Base-by-base conservation (phyloP, 1,140 invertebrate species). In the Drosophila parabipectinata region DNA sequence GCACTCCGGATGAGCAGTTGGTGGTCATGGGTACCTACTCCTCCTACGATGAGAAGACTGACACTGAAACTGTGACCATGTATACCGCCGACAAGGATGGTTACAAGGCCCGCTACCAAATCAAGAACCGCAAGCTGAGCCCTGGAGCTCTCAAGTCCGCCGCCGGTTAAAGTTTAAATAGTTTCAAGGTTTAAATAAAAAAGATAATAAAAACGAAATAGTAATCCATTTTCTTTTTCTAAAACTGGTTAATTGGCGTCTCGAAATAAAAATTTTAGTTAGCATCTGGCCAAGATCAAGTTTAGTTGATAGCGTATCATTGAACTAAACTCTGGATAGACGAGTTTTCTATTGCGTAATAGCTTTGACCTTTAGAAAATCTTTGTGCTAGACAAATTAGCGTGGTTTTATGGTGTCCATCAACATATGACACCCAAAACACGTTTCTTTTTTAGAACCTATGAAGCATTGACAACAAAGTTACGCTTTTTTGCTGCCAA, bases 41-140 rank as follows among this genome's bases (percentile, higher is more conserved):
- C 12, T 50, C 53, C 0, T 77, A 80, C 2, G 87, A 91, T 72
- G 81, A 89, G 54, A 92, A 91, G 50, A 91, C 90, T 45, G 77
- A 91, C 21, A 91, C 62, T 18, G 87, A 90, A 2, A 80, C 89
- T 34, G 75, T 79, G 4, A 87, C 84, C 18, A 90, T 91, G 81
- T 92, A 92, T 59, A 91, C 91, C 0, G 91, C 91, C 48, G 91
- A 92, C 30, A 92, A 92, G 52, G 72, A 92, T 76, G 91, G 91
- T 50, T 92, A 92, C 62, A 87, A 89, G 56, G 34, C 91, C 0
- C 77, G 81, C 12, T 89, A 90, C 48, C 45, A 61, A 56, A 73
- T 85, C 14, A 91, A 90, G 72, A 91, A 91, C 37, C 85, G 90
- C 39, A 91, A 91, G 58, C 59, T 91, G 60, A 80, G 77, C 60